phyloP scores from a whole-genome alignment of 2,888 invertebrate genomes.

The Cheilosia pagana region DNA sequence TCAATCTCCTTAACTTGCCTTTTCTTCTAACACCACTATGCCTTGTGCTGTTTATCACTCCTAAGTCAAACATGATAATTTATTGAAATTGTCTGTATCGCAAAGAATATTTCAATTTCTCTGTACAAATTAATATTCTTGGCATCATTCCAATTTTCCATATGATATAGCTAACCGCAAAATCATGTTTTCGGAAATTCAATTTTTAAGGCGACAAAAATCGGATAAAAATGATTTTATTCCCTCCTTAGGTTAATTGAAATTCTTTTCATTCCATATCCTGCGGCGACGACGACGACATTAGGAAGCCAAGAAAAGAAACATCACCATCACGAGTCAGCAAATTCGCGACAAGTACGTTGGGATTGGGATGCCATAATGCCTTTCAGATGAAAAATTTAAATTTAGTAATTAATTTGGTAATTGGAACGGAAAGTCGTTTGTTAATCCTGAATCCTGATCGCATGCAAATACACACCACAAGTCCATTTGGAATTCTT shows the following conservation, averaged over 20 bases:
- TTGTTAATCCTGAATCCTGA: neutral
- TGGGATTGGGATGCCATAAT: neutral
- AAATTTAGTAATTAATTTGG: neutral
- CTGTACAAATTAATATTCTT: neutral
- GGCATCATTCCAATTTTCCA: neutral
- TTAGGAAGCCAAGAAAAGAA: neutral
- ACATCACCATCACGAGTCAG: neutral
- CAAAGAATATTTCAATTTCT: neutral
- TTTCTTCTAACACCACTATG: too few relatives aligned
- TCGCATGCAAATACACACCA: too few relatives aligned
- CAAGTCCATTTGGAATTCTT: neutral
- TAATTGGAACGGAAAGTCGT: neutral
- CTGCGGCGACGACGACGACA: neutral
- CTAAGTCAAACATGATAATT: neutral
- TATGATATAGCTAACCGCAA: neutral
- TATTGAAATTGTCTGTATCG: neutral
- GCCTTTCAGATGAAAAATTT: neutral
- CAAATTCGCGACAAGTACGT: neutral
- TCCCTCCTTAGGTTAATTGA: neutral
- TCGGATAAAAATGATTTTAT: neutral
- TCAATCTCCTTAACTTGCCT: too few relatives aligned
- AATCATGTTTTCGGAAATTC: conserved; percentile 4
- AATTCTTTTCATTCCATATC: neutral
- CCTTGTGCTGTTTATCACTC: too few relatives aligned
- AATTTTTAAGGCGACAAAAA: neutral